Evolutionary conservation across 2,113 vertebrate genomes (phyloP), one percentile per base, ranked within the genome.

Genomic region (Gopherus flavomarginatus): DNA sequence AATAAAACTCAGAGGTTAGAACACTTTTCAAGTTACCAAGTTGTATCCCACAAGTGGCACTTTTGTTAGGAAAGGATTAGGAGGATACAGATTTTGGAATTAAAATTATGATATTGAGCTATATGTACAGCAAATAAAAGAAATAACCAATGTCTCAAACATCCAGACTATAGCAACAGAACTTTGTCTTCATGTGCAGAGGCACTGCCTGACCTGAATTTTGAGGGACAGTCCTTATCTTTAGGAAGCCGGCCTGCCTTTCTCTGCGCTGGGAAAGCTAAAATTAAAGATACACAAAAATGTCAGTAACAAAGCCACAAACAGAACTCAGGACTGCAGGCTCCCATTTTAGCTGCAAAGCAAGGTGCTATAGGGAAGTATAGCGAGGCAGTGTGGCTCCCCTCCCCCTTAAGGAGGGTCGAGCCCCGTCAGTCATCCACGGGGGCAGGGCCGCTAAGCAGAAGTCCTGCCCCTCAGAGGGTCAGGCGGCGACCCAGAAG

Each of bases 91-190:
- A 11, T 78, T 8, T 21, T 69, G 27, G 13, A 90, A 82, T 5
- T 2, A 49, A 42, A 24, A 24, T 75, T 38, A 75, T 56, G 62
- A n/a, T 52, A 54, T 1, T 57, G 3, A 1, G 1, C 5, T 56
- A 13, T 47, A 17, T 44, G 27, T 5, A 27, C 11, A 12, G 80
- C 75, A 92, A 72, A 69, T 5, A 19, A 5, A 53, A 65, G 44
- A 44, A 24, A 78, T 31, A 8, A 81, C 21, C 0, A 0, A 2
- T 82, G 62, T 57, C 88, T 83, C 8, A 59, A 85, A 82, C n/a
- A 8, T 47, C n/a, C 17, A 54, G 62, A 22, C 47, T 50, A 54
- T 16, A 31, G 84, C 13, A 89, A 7, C 17, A 31, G 29, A 62
- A 13, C 29, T 62, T 14, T 62, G 13, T 62, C 59, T 62, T 62